These are phyloP conservation scores for human (Homo sapiens) DNA, from an alignment of 2,113 vertebrate genomes.

Conservation along the genomic window DNA sequence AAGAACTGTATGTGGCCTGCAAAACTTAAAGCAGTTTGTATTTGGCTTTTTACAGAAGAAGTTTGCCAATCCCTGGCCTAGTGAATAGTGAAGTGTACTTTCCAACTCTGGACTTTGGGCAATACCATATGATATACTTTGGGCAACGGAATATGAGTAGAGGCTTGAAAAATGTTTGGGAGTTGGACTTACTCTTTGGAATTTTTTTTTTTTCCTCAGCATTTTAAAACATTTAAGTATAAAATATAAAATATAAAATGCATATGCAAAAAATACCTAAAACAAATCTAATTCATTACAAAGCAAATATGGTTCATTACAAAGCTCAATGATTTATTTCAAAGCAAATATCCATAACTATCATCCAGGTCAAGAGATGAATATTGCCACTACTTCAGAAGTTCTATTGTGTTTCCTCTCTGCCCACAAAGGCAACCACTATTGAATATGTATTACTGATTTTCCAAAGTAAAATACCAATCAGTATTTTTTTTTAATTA, in stretches of 20 bases:
- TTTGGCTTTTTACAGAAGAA: neutral
- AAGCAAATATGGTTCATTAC: neutral
- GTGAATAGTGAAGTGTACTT: neutral
- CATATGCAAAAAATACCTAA: neutral
- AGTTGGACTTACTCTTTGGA: neutral
- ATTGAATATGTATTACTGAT: neutral
- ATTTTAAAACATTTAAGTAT: neutral
- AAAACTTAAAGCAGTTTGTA: neutral
- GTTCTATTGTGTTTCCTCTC: neutral
- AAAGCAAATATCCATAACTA: neutral
- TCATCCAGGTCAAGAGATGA: neutral
- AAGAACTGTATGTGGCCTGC: neutral
- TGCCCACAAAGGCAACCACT: neutral
- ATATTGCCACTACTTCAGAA: neutral
- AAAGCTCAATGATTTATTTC: neutral
- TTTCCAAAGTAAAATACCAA: neutral
- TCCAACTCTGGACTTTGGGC: neutral
- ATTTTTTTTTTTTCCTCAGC: neutral
- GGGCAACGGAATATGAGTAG: neutral
- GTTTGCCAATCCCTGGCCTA: neutral
- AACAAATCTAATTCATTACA: neutral
- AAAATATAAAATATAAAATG: neutral
- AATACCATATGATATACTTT: neutral
- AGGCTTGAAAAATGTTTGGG: neutral
- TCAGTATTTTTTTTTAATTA: neutral